Conservation (phyloP, 2,888 invertebrate species). For the Coenonympha arcania region DNA sequence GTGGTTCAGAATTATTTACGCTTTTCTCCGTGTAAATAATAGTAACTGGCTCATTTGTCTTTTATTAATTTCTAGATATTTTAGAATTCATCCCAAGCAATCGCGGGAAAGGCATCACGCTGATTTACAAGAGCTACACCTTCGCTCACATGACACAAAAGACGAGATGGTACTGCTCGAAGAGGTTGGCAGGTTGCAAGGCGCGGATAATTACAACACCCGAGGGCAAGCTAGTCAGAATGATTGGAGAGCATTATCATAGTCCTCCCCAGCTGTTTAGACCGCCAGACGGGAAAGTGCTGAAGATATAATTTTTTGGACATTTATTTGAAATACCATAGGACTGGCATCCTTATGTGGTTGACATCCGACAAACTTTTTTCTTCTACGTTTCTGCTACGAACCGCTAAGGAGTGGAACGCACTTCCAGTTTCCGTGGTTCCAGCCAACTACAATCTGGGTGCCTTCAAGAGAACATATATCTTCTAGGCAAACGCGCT, state of each 20-base stretch:
- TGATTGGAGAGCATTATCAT: conserved; percentile 21
- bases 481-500: too few species aligned
- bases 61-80: conserved; percentile 13
- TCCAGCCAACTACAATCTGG: too few species aligned
- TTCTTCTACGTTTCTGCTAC: too few species aligned
- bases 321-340: not conserved
- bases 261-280: conserved; percentile 15
- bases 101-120: conserved; percentile 25
- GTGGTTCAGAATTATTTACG: too few species aligned
- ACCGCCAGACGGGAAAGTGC: conserved; percentile 14
- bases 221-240: conserved; percentile 14
- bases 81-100: conserved; percentile 28
- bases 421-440: too few species aligned
- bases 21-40: too few species aligned
- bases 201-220: conserved; percentile 23
- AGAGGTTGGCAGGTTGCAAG: conserved; percentile 22
- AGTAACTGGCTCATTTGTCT: too few species aligned
- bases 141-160: conserved; percentile 28
- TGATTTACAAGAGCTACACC: conserved; percentile 31
- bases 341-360: too few species aligned
- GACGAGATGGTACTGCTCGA: conserved; percentile 29
- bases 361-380: too few species aligned
- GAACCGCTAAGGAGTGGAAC: too few species aligned
- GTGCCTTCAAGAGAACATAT: too few species aligned
- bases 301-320: not conserved